Percentiles rank a stretch among this genome's conserved stretches.
Evolutionary conservation across 1,140 invertebrate species (phyloP).

Genomic region (Lordiphosa stackelbergi): DNA sequence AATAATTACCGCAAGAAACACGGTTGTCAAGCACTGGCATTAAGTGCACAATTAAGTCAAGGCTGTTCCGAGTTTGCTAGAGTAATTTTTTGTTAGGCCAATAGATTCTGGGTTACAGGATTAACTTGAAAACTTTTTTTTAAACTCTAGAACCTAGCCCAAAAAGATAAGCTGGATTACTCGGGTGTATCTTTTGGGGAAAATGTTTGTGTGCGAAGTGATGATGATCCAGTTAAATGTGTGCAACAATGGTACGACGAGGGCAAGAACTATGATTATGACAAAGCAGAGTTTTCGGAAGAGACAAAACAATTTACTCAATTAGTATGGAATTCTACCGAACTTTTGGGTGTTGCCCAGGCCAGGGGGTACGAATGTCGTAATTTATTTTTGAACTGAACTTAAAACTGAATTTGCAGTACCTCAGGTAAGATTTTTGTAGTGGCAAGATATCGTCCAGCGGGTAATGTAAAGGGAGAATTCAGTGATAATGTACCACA

Average conservation of each 20-base stretch:
- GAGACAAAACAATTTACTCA: background rate
- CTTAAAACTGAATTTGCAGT: background rate
- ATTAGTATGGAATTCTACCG: background rate
- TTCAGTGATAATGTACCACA: background rate
- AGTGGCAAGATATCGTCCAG: background rate
- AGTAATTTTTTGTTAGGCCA: background rate
- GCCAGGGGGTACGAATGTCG: too few species aligned
- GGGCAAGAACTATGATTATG: background rate
- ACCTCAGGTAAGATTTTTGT: slow-evolving; percentile 3
- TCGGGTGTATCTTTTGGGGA: background rate
- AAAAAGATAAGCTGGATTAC: background rate
- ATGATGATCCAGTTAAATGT: slow-evolving; percentile 1
- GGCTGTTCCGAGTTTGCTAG: background rate
- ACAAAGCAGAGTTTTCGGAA: background rate
- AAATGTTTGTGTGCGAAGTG: background rate
- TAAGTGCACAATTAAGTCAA: background rate
- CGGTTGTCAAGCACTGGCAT: background rate
- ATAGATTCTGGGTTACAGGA: background rate
- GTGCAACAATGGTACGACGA: background rate
- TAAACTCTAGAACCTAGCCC: background rate
- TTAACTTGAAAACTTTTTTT: background rate
- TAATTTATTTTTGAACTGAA: too few species aligned
- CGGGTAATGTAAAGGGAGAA: background rate
- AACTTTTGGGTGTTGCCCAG: background rate
- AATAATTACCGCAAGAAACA: background rate